phyloP scores from a whole-genome alignment of 2,113 vertebrate genomes.

The Lycaon pictus region DNA sequence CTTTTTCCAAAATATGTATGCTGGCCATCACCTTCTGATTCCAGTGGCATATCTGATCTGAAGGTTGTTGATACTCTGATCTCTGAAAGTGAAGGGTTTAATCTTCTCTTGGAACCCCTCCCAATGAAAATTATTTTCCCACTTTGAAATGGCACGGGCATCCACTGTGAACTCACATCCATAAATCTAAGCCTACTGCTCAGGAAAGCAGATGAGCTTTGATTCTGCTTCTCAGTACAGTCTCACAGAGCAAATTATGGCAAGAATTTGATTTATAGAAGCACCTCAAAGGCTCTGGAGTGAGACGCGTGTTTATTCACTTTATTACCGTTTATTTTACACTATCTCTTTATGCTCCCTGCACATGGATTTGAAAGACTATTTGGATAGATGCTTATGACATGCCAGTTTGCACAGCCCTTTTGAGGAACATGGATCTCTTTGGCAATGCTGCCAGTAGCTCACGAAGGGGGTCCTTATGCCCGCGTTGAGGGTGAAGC shows the following conservation, averaged over 20 bases:
- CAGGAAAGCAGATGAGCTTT: constrained; percentile 72
- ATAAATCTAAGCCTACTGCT: constrained; percentile 79
- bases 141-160: constrained; percentile 78
- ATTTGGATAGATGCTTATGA: constrained; percentile 73
- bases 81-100: constrained; percentile 78
- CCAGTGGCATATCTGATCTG: constrained; percentile 56
- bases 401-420: constrained; percentile 49
- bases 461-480: neutral
- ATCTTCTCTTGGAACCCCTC: constrained; percentile 83
- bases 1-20: constrained; percentile 28
- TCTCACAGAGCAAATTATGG: constrained; percentile 67
- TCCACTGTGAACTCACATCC: constrained; percentile 76
- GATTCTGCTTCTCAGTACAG: constrained; percentile 57
- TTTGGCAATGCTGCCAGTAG: neutral
- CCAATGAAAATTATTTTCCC: constrained; percentile 81
- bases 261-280: constrained; percentile 78
- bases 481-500: neutral
- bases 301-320: constrained; percentile 67
- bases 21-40: constrained; percentile 53
- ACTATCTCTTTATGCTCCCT: constrained; percentile 79
- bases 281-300: constrained; percentile 73
- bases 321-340: constrained; percentile 80
- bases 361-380: constrained; percentile 76
- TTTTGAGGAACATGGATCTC: neutral
- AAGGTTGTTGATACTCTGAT: constrained; percentile 75